Evolutionary conservation across 1,140 invertebrate species (phyloP).

Genomic region (Aphelinus certus): DNA sequence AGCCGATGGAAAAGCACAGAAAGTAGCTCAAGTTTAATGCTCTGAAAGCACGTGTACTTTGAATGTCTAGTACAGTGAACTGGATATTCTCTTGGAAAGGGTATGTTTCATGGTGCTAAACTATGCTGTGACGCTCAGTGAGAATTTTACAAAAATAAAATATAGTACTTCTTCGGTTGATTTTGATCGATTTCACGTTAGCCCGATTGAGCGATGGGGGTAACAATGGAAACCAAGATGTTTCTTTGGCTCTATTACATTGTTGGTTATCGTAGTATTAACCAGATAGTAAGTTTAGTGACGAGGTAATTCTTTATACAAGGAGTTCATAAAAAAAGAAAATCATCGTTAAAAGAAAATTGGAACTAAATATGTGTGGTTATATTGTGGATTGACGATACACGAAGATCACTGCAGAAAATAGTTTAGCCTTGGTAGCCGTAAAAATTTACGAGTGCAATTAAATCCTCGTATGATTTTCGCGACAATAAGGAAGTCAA

Average conservation of each 20-base stretch:
- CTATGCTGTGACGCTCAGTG: neutral
- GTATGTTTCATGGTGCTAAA: neutral
- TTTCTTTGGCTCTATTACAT: no score
- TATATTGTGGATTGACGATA: no score
- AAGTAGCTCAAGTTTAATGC: conserved; percentile 34
- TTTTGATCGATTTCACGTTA: neutral
- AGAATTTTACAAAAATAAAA: no score
- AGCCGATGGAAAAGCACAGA: conserved; percentile 19
- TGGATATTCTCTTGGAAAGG: neutral
- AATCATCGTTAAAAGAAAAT: neutral
- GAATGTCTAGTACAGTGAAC: neutral
- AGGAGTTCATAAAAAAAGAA: neutral
- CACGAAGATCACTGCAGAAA: no score
- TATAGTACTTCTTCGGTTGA: neutral
- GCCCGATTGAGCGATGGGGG: no score
- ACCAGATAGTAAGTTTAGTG: no score
- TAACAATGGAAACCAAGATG: no score
- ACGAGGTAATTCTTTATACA: no score
- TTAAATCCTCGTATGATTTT: conserved; percentile 28
- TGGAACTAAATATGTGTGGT: neutral
- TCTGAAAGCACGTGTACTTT: conserved; percentile 22
- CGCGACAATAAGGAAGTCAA: conserved; percentile 28
- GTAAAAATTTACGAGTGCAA: conserved; percentile 27
- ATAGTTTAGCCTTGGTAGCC: conserved; percentile 4
- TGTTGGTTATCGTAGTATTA: no score